Evolutionary conservation across 23 tunicate species (phyloP), one percentile per base, ranked within the genome.

Genomic region (Styela clava): DNA sequence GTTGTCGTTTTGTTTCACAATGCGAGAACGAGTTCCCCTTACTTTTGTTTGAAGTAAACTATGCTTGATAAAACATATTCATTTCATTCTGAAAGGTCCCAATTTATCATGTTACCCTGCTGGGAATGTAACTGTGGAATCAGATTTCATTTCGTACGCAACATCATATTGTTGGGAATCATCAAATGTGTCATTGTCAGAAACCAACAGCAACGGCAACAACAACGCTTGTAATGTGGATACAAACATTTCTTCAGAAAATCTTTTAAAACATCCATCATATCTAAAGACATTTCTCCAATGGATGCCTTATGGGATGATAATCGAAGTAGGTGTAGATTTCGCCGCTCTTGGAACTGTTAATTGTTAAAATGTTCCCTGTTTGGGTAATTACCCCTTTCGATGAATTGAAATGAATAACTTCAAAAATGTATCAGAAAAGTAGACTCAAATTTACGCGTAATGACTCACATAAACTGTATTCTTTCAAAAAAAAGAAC

Each of bases 81-180:
- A n/a, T n/a, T n/a, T n/a, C n/a, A n/a, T n/a, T n/a, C n/a, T 44
- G 12, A 44, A 7, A 86, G 90, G 51, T 2, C 30, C 37, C 31
- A 69, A 34, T 29, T n/a, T 86, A 32, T 31, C 76, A 0, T 86
- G 90, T 64, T 82, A 52, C 73, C 90, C 90, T 56, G 85, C 81
- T 2, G 68, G 56, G 51, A 62, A 34, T 25, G 28, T 27, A 24
- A 24, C 71, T 9, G 84, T 29, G 9, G 33, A 56, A 25, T 72
- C 71, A 3, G 85, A 73, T 19, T 80, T 86, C 74, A 80, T 86
- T 20, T 27, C 62, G 9, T 86, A 67, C 61, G 85, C 90, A 62
- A 35, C 79, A 2, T 29, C 85, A 27, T 86, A 80, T 73, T 86
- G 90, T 30, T 86, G 90, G 90, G 79, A 76, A 44, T 44, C 81